Conservation (phyloP, 2,113 vertebrate species). For the Puffinus mauretanicus region DNA sequence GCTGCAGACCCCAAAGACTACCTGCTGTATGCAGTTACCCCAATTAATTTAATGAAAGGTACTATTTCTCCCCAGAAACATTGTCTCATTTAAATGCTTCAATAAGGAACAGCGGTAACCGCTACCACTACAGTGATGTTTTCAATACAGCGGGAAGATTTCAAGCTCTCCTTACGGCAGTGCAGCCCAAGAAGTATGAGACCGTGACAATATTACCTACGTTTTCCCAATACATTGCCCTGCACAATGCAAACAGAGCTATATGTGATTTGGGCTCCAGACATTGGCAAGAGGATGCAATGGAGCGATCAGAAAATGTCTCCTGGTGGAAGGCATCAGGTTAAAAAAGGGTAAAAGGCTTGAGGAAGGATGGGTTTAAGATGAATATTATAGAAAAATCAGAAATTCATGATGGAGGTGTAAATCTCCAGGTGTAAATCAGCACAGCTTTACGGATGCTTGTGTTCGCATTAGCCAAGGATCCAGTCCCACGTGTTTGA, state of each 20-base stretch:
- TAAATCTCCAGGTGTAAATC: background rate
- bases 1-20: background rate
- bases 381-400: background rate
- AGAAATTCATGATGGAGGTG: background rate
- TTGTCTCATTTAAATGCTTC: background rate
- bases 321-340: background rate
- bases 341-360: background rate
- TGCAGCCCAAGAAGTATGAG: background rate
- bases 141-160: background rate
- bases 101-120: background rate
- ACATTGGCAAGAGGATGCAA: background rate
- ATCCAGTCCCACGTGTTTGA: background rate
- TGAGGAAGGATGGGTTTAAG: background rate
- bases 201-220: rapidly evolving
- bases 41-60: background rate
- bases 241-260: rapidly evolving
- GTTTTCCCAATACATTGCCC: background rate
- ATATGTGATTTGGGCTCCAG: background rate
- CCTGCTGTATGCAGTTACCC: background rate
- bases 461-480: background rate
- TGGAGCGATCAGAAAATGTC: background rate
- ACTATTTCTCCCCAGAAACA: background rate
- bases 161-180: background rate
- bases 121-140: background rate
- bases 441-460: background rate